Evolutionary conservation across 2,888 invertebrate species (phyloP).

Genomic region (Abscondita cerata): DNA sequence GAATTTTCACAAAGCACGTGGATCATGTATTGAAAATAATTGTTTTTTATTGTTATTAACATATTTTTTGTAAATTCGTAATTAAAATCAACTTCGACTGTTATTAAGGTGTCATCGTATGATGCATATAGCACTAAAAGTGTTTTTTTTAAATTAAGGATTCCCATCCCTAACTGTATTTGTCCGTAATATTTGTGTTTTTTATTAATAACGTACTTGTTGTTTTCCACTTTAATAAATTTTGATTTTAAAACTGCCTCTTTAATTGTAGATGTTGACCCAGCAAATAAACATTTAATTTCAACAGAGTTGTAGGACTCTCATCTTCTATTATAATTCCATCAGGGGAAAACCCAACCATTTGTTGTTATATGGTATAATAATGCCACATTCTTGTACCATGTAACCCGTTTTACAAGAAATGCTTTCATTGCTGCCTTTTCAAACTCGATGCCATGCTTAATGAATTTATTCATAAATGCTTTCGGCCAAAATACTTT

Average conservation of each 20-base stretch:
- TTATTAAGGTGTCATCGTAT: neutral
- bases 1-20: neutral
- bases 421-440: conserved; percentile 17
- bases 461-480: conserved; percentile 24
- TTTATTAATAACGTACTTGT: too few species aligned
- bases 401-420: conserved; percentile 8
- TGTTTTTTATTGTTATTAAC: too few species aligned
- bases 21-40: too few species aligned
- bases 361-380: conserved; percentile 23
- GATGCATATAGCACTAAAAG: neutral
- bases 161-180: too few species aligned
- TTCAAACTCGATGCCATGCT: conserved; percentile 28
- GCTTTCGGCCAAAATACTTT: conserved; percentile 29
- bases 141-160: neutral
- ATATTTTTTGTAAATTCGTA: too few species aligned
- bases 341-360: conserved; percentile 31
- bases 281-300: conserved; percentile 30
- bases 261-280: neutral
- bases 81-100: neutral
- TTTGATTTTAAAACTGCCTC: neutral
- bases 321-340: conserved; percentile 26
- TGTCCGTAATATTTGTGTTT: too few species aligned
- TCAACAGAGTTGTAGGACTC: conserved; percentile 24
- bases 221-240: neutral
- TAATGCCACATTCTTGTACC: conserved; percentile 22